Evolutionary conservation across 1,140 invertebrate genomes (phyloP), one percentile per base, ranked within the genome.

Genomic region (Medauroidea extradentata): DNA sequence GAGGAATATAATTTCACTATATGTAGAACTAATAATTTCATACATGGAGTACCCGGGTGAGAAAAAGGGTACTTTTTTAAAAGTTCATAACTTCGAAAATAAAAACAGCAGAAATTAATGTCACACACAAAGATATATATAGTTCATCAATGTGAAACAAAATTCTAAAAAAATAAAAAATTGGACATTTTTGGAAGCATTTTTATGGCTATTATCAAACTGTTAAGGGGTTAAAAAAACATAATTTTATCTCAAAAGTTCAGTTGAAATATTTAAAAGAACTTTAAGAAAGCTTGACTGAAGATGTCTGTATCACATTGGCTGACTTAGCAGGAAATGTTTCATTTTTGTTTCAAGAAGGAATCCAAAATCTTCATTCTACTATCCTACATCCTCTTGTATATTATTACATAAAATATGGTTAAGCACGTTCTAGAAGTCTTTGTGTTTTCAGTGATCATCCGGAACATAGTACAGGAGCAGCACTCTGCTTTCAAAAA

Each of bases 301-400:
- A 4, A 11, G 29, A 34, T 7, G 29, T 34, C 29, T 34, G 29
- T 11, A 34, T 67, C 25, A 53, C 60, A 16, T 24, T 66, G 18
- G 63, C 64, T 21, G 69, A 73, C 59, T 69, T 72, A 63, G 67
- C 68, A 51, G 64, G 72, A 66, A 71, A 71, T 52, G 72, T 64
- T 54, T 64, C 63, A 16, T 71, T 70, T 57, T 27, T 68, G 8
- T 51, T 70, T 43, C 64, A 71, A 60, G 63, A 72, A 59, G 65
- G 60, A 52, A 62, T 63, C 19, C 65, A 72, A 60, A 54, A 61
- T 19, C 66, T 51, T 39, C 67, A 73, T 59, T 73, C 63, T 51
- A 62, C 60, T 53, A 71, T 67, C 9, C 49, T 73, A n/a, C 65
- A 70, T 63, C 64, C 67, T 11, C 65, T 70, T 57, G 57, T 69